phyloP scores from a whole-genome alignment of 2,888 invertebrate species.

The Agrenia bidenticulata region DNA sequence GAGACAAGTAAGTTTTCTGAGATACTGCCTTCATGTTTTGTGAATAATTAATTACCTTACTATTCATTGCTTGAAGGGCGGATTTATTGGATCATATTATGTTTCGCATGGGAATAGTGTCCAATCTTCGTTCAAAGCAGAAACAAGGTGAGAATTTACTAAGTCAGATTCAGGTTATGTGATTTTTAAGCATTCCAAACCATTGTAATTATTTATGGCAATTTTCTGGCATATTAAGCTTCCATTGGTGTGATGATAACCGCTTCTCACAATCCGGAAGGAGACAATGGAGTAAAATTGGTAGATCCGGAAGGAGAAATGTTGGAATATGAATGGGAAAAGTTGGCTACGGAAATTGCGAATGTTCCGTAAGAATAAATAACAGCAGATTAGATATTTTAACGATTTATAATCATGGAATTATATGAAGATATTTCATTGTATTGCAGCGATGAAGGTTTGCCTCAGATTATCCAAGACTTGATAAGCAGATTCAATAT shows the following conservation, averaged over 20 bases:
- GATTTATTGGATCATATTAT: slow-evolving; percentile 83
- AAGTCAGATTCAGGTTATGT: background rate
- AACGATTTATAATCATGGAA: no score
- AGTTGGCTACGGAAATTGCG: slow-evolving; percentile 79
- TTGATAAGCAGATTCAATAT: slow-evolving; percentile 73
- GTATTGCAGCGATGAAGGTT: slow-evolving; percentile 66
- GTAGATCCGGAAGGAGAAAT: slow-evolving; percentile 96
- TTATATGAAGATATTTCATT: background rate
- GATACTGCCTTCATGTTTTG: background rate
- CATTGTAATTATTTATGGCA: no score
- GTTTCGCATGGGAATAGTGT: slow-evolving; percentile 91
- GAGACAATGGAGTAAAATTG: slow-evolving; percentile 94
- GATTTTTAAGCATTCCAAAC: no score
- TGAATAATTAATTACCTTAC: background rate
- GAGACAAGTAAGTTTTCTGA: slow-evolving; percentile 56
- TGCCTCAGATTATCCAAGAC: slow-evolving; percentile 68
- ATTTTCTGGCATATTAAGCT: slow-evolving; percentile 57
- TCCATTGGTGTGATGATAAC: slow-evolving; percentile 98
- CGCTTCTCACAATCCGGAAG: slow-evolving; percentile 95
- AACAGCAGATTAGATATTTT: no score
- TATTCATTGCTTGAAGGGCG: slow-evolving; percentile 66
- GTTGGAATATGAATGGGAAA: slow-evolving; percentile 91
- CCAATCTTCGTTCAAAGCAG: slow-evolving; percentile 80
- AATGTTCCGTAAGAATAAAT: slow-evolving; percentile 67
- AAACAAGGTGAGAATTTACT: slow-evolving; percentile 66